Percentiles rank a stretch among this genome's conserved stretches.
phyloP scores from a whole-genome alignment of 2,888 invertebrate genomes.

The Neoscelio sp. region DNA sequence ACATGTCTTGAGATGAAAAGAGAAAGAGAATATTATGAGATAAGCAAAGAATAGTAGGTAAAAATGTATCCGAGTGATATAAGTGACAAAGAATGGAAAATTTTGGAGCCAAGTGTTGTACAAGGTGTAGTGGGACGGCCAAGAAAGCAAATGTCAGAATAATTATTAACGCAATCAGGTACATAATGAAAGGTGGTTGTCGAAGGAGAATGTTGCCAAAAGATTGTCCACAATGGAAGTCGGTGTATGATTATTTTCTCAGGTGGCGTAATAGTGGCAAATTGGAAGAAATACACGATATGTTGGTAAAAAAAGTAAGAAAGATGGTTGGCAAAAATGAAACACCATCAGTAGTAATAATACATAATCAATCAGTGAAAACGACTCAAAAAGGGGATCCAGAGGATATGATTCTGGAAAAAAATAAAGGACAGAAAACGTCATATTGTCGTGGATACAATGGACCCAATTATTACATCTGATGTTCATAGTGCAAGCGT shows the following conservation, averaged over 20 bases:
- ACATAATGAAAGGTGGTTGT: constrained; percentile 21
- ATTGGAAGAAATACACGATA: constrained; percentile 18
- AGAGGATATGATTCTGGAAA: constrained; percentile 33
- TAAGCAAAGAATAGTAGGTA: constrained; percentile 3
- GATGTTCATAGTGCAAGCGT: no score
- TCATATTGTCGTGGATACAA: constrained; percentile 25
- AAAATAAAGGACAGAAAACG: constrained; percentile 41
- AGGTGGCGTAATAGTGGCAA: constrained; percentile 18
- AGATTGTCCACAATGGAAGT: constrained; percentile 28
- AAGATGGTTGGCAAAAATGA: constrained; percentile 33
- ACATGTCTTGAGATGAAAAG: constrained; percentile 3
- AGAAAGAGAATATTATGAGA: neutral
- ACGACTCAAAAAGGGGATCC: no score
- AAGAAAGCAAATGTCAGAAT: constrained; percentile 22
- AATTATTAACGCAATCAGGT: constrained; percentile 35
- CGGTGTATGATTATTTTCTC: neutral
- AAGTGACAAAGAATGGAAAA: no score
- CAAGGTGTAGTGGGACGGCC: neutral
- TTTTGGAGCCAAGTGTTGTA: constrained; percentile 13
- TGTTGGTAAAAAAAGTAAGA: constrained; percentile 21
- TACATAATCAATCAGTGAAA: constrained; percentile 30
- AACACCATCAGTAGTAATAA: constrained; percentile 19
- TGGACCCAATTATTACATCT: neutral
- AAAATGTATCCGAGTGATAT: constrained; percentile 32
- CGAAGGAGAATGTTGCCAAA: constrained; percentile 25